A percentile compares a stretch with the other conserved stretches of the same genome.
phyloP scores from a whole-genome alignment of 2,113 vertebrate genomes.

The Brachyhypopomus gauderio region DNA sequence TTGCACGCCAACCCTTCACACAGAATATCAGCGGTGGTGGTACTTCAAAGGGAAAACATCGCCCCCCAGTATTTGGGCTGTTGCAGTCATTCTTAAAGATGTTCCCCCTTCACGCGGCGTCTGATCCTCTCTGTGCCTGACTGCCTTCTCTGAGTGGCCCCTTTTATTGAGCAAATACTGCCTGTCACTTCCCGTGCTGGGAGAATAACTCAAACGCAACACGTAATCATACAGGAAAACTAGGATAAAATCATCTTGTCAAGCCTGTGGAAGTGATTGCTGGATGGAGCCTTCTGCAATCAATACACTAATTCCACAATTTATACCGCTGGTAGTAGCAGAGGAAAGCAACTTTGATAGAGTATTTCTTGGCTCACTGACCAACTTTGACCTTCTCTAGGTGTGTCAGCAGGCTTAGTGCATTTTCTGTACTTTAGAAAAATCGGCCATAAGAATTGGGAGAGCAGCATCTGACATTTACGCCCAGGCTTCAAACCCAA shows the following conservation, averaged over 20 bases:
- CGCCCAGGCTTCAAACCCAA: slow-evolving; percentile 78
- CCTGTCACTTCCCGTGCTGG: slow-evolving; percentile 98
- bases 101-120: slow-evolving; percentile 62
- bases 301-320: slow-evolving; percentile 99
- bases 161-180: slow-evolving; percentile 99
- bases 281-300: slow-evolving; percentile 92
- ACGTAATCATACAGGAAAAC: slow-evolving; percentile 99
- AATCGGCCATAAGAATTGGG: slow-evolving; percentile 91
- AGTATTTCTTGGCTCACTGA: slow-evolving; percentile 99
- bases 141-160: slow-evolving; percentile 93
- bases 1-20: neutral
- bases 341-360: slow-evolving; percentile 96
- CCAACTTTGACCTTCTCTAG: slow-evolving; percentile 98
- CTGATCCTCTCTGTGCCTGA: slow-evolving; percentile 80
- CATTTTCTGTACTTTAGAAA: slow-evolving; percentile 85
- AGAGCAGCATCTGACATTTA: slow-evolving; percentile 83
- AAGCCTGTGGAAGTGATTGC: slow-evolving; percentile 98
- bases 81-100: slow-evolving; percentile 41
- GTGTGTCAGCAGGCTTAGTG: slow-evolving; percentile 89
- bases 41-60: slow-evolving; percentile 83
- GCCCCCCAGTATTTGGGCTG: slow-evolving; percentile 84
- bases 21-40: slow-evolving; percentile 56
- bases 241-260: slow-evolving; percentile 99
- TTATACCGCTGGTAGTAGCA: slow-evolving; percentile 93
- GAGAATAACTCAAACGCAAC: slow-evolving; percentile 98